Conservation (phyloP, 2,113 vertebrate genomes). For the Channa maculata region DNA sequence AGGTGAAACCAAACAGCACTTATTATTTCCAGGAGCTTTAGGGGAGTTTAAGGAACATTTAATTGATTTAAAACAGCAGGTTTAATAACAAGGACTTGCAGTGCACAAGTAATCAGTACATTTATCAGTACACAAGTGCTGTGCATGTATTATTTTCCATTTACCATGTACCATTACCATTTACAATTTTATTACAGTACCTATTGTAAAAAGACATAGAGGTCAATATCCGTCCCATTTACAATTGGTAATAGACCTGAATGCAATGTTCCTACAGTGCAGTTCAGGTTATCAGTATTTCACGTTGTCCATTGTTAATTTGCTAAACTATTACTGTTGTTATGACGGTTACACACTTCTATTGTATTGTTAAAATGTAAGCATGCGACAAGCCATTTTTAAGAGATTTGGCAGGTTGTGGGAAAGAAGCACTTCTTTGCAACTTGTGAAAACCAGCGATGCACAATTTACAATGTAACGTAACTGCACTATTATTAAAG, state of each 20-base stretch:
- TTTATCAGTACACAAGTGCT: too few species aligned
- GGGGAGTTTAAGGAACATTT: background rate
- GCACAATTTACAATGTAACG: too few species aligned
- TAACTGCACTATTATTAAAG: too few species aligned
- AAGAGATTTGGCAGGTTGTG: background rate
- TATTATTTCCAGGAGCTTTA: background rate
- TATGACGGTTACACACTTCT: background rate
- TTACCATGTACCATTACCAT: too few species aligned
- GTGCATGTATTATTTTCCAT: too few species aligned
- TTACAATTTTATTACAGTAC: background rate
- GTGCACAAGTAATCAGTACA: background rate
- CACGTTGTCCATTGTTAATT: too few species aligned
- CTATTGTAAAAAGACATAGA: background rate
- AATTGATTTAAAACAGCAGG: background rate
- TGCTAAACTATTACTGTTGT: background rate
- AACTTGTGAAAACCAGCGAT: background rate
- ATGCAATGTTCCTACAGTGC: background rate
- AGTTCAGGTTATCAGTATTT: background rate
- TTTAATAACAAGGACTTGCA: background rate
- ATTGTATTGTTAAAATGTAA: too few species aligned
- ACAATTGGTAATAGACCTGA: background rate
- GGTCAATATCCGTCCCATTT: background rate
- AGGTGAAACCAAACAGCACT: too few species aligned
- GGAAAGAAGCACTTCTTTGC: background rate
- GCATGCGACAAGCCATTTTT: too few species aligned